Percentiles rank a stretch among this genome's conserved stretches.
Evolutionary conservation across 1,140 invertebrate species (phyloP).

Genomic region (Pogonus chalceus): DNA sequence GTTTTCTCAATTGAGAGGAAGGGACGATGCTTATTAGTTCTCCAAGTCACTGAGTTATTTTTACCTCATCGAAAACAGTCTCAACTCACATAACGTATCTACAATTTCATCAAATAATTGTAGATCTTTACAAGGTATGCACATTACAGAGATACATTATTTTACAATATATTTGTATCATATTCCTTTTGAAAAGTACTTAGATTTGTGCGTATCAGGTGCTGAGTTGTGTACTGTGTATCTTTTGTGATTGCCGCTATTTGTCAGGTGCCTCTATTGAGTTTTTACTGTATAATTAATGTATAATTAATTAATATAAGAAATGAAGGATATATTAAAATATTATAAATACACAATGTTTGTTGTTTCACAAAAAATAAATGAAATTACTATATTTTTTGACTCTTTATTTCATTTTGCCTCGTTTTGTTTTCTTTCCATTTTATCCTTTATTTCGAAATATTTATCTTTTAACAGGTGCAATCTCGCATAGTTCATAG

Average conservation of each 20-base stretch:
- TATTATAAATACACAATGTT: slow-evolving; percentile 8
- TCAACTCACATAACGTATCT: not conserved
- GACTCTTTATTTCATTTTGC: not conserved
- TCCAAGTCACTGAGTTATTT: not conserved
- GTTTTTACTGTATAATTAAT: slow-evolving; percentile 4
- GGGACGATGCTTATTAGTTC: not conserved
- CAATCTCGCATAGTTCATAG: no score
- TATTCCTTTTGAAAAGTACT: no score
- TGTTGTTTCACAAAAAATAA: slow-evolving; percentile 7
- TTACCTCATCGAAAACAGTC: not conserved
- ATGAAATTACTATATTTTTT: not conserved
- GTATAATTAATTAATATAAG: slow-evolving; percentile 1
- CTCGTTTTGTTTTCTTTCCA: no score
- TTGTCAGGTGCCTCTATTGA: slow-evolving; percentile 7
- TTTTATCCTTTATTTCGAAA: no score
- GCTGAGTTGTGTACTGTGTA: not conserved
- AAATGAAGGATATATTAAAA: not conserved
- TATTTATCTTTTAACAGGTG: no score
- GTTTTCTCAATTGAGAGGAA: no score
- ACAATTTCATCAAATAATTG: no score
- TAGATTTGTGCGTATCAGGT: no score
- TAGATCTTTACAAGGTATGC: no score
- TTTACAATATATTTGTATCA: no score
- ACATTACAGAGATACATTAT: no score
- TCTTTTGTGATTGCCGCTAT: slow-evolving; percentile 6